Conservation (phyloP, 1,140 invertebrate genomes). For the Platyscapa corneri region DNA sequence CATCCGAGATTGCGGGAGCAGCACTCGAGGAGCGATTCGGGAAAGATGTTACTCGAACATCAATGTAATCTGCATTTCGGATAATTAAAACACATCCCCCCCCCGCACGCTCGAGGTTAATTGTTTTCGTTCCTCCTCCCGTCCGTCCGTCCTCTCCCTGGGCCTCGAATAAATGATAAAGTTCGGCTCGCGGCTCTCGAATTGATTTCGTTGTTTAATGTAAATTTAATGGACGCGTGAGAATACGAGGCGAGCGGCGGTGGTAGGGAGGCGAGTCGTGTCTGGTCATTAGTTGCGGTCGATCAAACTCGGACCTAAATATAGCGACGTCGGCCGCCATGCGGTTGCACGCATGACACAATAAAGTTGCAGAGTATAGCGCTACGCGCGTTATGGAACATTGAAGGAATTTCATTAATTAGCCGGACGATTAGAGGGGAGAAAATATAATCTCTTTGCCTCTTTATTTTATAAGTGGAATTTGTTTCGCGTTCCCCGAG, state of each 20-base stretch:
- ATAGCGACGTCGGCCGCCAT: conserved; percentile 30
- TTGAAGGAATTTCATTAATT: conserved; percentile 50
- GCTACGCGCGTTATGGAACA: conserved; percentile 22
- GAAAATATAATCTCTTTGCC: conserved; percentile 1
- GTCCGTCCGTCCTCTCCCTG: background rate
- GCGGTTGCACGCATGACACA: conserved; percentile 1
- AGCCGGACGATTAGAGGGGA: conserved; percentile 36
- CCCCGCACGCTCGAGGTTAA: too few relatives aligned
- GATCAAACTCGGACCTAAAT: conserved; percentile 47
- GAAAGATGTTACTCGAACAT: background rate
- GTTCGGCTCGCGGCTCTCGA: background rate
- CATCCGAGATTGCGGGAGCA: too few relatives aligned
- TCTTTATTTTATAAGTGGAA: conserved; percentile 18
- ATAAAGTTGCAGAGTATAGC: background rate
- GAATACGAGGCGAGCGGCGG: background rate
- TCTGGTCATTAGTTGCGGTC: conserved; percentile 46
- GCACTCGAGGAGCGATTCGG: too few relatives aligned
- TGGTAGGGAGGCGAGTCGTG: conserved; percentile 8
- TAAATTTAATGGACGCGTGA: conserved; percentile 49
- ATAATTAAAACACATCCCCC: background rate
- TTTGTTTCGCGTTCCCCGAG: conserved; percentile 15
- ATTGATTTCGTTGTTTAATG: conserved; percentile 41
- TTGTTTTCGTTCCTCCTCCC: background rate
- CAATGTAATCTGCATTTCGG: background rate
- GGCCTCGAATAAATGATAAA: background rate